Percentiles rank a stretch among this genome's conserved stretches.
These are phyloP conservation scores for Porites divaricata DNA, from an alignment of 92 coral and sea anemone species.

Conservation along the genomic window DNA sequence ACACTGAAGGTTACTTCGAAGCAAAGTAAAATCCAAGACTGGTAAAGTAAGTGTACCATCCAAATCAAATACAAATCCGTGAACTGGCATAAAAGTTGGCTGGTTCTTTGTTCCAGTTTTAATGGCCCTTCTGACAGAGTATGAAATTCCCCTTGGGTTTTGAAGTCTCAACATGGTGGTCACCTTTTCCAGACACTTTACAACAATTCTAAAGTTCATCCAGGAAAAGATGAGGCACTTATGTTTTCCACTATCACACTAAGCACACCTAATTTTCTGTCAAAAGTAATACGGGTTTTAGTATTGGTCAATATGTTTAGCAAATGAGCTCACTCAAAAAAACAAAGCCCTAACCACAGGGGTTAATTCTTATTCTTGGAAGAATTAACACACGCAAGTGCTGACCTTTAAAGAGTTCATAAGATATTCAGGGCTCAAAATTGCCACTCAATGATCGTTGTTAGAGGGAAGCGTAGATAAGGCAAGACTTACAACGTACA, in stretches of 20 bases:
- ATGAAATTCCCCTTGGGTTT: slow-evolving; percentile 15
- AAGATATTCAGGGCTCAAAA: too few relatives aligned
- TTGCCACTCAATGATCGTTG: too few relatives aligned
- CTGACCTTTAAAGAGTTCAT: too few relatives aligned
- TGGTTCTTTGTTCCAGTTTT: slow-evolving; percentile 24
- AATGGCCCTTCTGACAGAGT: slow-evolving; percentile 1
- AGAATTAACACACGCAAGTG: too few relatives aligned
- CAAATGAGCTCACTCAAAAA: too few relatives aligned
- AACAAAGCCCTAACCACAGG: too few relatives aligned
- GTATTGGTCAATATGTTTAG: too few relatives aligned
- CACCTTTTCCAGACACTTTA: not conserved
- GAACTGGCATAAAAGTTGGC: slow-evolving; percentile 51
- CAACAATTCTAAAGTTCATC: slow-evolving; percentile 2
- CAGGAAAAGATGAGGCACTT: not conserved
- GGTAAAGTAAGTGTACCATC: slow-evolving; percentile 96
- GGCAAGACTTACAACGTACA: too few relatives aligned
- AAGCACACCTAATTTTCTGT: not conserved
- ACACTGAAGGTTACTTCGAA: slow-evolving; percentile 69
- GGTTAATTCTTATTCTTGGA: too few relatives aligned
- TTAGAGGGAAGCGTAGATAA: too few relatives aligned
- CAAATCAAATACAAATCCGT: slow-evolving; percentile 88
- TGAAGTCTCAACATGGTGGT: slow-evolving; percentile 5
- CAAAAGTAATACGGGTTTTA: not conserved
- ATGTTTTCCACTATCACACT: not conserved
- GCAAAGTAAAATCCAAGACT: slow-evolving; percentile 70